These are phyloP conservation scores for Atethmia centrago DNA, from an alignment of 2,888 invertebrate species.

Conservation along the genomic window DNA sequence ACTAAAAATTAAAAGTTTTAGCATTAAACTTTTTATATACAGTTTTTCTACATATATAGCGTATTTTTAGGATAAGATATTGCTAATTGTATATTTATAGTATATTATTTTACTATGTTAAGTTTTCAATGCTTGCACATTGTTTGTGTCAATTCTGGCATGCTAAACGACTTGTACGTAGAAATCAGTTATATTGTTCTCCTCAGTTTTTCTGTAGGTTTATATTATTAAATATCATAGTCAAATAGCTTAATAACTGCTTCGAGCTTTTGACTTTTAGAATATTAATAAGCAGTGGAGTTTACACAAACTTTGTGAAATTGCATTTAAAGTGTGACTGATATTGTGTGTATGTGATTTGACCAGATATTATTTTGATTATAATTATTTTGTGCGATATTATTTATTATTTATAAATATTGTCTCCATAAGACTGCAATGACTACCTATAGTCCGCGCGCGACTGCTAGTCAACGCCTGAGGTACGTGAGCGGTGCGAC, in stretches of 20 bases:
- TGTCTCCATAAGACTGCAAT: constrained; percentile 51
- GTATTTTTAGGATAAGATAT: constrained; percentile 80
- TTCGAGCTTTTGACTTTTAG: constrained; percentile 17
- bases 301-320: constrained; percentile 69
- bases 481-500: too few species aligned
- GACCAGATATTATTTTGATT: constrained; percentile 68
- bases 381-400: constrained; percentile 57
- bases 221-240: constrained; percentile 8
- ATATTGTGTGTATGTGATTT: constrained; percentile 69
- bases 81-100: constrained; percentile 83
- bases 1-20: constrained; percentile 70
- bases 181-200: constrained; percentile 17
- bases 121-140: constrained; percentile 70
- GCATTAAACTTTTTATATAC: constrained; percentile 78
- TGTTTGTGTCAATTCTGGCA: constrained; percentile 69
- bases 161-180: constrained; percentile 3
- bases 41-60: constrained; percentile 82
- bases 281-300: constrained; percentile 32
- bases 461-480: too few species aligned
- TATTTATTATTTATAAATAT: constrained; percentile 45
- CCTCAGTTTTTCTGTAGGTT: constrained; percentile 6
- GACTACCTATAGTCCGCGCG: too few species aligned
- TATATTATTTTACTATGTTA: constrained; percentile 73
- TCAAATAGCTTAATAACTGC: constrained; percentile 19
- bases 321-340: constrained; percentile 76